phyloP scores from a whole-genome alignment of 1,140 invertebrate species.

The Scylla paramamosain region DNA sequence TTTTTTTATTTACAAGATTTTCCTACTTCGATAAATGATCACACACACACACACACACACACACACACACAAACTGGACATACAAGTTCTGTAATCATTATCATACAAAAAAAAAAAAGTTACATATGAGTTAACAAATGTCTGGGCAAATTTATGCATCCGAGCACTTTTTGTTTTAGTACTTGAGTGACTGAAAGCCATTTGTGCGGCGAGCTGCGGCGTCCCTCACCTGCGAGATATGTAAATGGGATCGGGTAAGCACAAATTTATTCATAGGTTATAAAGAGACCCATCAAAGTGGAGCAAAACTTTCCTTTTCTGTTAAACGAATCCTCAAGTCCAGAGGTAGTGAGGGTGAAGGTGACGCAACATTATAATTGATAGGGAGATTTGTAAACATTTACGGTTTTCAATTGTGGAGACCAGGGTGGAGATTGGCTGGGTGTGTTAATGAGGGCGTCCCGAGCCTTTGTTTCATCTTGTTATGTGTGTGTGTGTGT shows the following conservation, averaged over 20 bases:
- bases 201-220: neutral
- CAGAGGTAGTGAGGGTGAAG: neutral
- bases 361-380: neutral
- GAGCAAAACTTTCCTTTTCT: neutral
- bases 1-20: no score
- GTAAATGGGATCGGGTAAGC: neutral
- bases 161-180: neutral
- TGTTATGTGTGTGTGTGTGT: no score
- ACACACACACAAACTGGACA: neutral
- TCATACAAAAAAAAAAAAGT: neutral
- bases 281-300: neutral
- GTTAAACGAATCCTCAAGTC: neutral
- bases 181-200: neutral
- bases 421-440: no score
- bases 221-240: neutral
- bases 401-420: no score
- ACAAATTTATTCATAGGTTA: conserved; percentile 24
- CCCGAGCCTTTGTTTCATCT: no score
- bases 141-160: neutral
- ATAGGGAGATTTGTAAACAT: no score
- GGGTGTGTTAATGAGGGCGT: no score
- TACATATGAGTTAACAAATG: neutral
- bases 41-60: conserved; percentile 12
- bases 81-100: neutral
- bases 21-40: neutral